Base-by-base conservation (phyloP, 2,113 vertebrate species). In the Muscicapa adusta region DNA sequence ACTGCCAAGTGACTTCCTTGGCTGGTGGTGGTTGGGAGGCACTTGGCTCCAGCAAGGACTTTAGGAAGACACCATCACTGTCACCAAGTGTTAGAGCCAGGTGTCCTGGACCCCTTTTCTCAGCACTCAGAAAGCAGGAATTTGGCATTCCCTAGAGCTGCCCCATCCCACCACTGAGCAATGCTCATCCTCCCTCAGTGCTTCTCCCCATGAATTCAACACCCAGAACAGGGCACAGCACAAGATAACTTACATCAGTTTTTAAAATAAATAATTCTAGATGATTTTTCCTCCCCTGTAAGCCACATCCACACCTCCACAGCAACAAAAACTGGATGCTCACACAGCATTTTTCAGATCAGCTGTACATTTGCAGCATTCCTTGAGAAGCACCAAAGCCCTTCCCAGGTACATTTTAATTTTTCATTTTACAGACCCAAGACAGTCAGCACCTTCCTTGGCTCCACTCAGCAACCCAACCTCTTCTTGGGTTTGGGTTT, bases 401-500 rank as follows among this genome's bases (percentile, higher is more conserved):
- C 45, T 47, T 62, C 18, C 9, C 3, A 11, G n/a, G 7, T 5
- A 34, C 0, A 0, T n/a, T 78, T 29, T 58, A 4, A 47, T 66
- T 89, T 91, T 71, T 63, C 42, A 89, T 26, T 18, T 74, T 63
- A 51, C 0, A 2, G 26, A 70, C 12, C 14, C 40, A 48, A 78
- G 43, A 47, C 11, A 43, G 29, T 2, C 18, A 42, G 36, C 45
- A 62, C 2, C 12, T 19, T 74, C 58, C n/a, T 36, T 34, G 47
- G 22, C 38, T 36, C 8, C 1, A 2, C 36, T 16, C 8, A 4
- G 16, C 34, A 42, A 38, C 14, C 3, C 5, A 1, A 33, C 16
- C 8, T 36, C 36, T 83, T 66, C 54, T 65, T 2, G 2, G 23
- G 24, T 40, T 65, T 2, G 2, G 23, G 24, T 40, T n/a, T 9